Conservation (phyloP, 2,797 vertebrate species). For the Clarias pachynema region DNA sequence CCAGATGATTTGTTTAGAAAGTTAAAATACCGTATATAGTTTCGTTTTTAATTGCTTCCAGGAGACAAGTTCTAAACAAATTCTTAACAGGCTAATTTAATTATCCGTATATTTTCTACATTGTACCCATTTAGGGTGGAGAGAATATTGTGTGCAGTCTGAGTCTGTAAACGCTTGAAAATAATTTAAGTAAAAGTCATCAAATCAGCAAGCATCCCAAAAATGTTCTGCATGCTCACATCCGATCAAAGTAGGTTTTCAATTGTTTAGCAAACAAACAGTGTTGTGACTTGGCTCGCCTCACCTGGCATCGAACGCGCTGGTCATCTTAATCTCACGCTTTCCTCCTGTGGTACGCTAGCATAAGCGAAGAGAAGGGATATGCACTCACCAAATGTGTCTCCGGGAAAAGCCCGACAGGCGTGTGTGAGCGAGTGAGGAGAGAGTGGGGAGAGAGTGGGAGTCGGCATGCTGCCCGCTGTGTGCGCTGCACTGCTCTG, state of each 20-base stretch:
- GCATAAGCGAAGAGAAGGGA: constrained; percentile 65
- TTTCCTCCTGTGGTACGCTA: constrained; percentile 49
- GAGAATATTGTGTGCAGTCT: not conserved
- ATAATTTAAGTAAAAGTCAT: not conserved
- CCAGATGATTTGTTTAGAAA: not conserved
- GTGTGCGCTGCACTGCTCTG: constrained; percentile 42
- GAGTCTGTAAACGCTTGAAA: not conserved
- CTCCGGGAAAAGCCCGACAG: constrained; percentile 68
- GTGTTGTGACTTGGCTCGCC: constrained; percentile 1
- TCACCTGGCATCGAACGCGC: constrained; percentile 21
- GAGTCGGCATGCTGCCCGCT: constrained; percentile 37
- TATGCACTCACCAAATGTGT: constrained; percentile 74
- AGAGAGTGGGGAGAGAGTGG: constrained; percentile 22
- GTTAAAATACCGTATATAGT: not conserved
- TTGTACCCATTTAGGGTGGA: not conserved
- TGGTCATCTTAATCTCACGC: constrained; percentile 26
- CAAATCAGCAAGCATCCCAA: not conserved
- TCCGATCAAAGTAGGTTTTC: not conserved
- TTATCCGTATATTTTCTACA: not conserved
- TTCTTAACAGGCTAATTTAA: not conserved
- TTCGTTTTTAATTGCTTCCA: not conserved
- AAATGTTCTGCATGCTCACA: not conserved
- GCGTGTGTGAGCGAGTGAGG: constrained; percentile 72
- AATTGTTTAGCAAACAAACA: constrained; percentile 26
- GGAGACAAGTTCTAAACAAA: not conserved